These are phyloP conservation scores for Drosophila seguyi DNA, from an alignment of 1,140 invertebrate species.

Conservation along the genomic window DNA sequence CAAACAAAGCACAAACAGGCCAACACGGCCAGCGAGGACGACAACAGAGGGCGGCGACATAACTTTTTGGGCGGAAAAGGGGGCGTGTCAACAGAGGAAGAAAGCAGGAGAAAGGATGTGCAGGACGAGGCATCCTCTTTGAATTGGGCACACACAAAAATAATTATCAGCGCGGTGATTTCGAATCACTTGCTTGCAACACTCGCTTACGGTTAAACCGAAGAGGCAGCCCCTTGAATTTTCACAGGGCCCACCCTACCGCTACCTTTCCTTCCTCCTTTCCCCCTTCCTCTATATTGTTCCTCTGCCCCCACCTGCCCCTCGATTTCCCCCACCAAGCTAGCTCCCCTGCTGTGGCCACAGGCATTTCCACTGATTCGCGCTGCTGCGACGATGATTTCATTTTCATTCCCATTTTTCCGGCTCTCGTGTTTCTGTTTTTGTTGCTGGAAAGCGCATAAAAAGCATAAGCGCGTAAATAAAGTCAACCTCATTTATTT, in stretches of 20 bases:
- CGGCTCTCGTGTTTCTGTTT: constrained; percentile 17
- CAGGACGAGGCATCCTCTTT: constrained; percentile 5
- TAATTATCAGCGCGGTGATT: constrained; percentile 74
- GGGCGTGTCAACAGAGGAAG: constrained; percentile 6
- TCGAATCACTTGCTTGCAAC: constrained; percentile 69
- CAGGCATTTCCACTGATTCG: constrained; percentile 66
- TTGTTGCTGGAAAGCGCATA: constrained; percentile 75
- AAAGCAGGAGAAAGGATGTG: not conserved
- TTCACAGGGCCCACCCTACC: no score
- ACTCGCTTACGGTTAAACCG: constrained; percentile 44
- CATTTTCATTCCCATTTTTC: constrained; percentile 47
- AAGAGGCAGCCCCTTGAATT: constrained; percentile 6
- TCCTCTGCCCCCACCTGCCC: no score
- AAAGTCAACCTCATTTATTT: constrained; percentile 84
- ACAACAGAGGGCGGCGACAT: constrained; percentile 19
- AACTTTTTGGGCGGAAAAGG: constrained; percentile 41
- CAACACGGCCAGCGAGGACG: constrained; percentile 7
- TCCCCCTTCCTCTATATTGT: not conserved
- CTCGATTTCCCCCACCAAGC: not conserved
- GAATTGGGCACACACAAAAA: constrained; percentile 63
- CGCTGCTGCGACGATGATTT: constrained; percentile 49
- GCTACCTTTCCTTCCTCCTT: not conserved
- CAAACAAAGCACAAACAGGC: not conserved
- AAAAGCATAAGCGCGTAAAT: constrained; percentile 83
- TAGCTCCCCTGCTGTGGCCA: constrained; percentile 27